Conservation (phyloP, 2,797 vertebrate genomes). For the Triplophysa bombifrons region DNA sequence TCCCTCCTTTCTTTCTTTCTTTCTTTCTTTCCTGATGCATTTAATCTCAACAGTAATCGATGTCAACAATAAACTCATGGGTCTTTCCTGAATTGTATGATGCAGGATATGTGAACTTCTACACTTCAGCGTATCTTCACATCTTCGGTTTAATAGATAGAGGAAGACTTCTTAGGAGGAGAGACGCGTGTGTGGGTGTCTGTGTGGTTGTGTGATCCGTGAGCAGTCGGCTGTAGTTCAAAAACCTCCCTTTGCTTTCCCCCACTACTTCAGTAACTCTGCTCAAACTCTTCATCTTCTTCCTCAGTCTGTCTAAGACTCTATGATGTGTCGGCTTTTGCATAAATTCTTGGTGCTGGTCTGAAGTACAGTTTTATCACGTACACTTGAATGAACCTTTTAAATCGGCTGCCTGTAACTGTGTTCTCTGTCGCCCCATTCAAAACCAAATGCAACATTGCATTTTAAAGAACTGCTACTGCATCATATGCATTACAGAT, state of each 20-base stretch:
- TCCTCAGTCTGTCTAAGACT: conserved; percentile 36
- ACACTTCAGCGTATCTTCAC: not conserved
- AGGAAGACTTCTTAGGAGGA: conserved; percentile 32
- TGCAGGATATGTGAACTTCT: conserved; percentile 22
- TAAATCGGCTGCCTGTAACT: conserved; percentile 48
- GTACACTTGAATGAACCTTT: conserved; percentile 57
- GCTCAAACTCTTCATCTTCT: conserved; percentile 46
- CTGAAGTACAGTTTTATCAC: conserved; percentile 60
- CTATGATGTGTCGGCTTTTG: conserved; percentile 59
- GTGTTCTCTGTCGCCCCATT: conserved; percentile 38
- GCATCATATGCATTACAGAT: conserved; percentile 54
- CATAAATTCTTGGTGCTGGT: conserved; percentile 63
- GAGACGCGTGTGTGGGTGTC: conserved; percentile 15
- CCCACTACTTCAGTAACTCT: conserved; percentile 42
- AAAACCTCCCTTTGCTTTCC: conserved; percentile 46
- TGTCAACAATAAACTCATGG: conserved; percentile 15
- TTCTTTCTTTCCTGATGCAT: not conserved
- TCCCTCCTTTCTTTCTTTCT: conserved; percentile 33
- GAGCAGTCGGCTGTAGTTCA: conserved; percentile 42
- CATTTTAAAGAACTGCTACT: conserved; percentile 47
- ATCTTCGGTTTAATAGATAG: conserved; percentile 12
- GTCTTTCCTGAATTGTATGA: conserved; percentile 45
- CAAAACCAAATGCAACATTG: conserved; percentile 56
- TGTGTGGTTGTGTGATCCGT: not conserved
- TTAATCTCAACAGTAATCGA: not conserved